phyloP scores from a whole-genome alignment of 2,113 vertebrate genomes.

The Rhinichthys klamathensis region DNA sequence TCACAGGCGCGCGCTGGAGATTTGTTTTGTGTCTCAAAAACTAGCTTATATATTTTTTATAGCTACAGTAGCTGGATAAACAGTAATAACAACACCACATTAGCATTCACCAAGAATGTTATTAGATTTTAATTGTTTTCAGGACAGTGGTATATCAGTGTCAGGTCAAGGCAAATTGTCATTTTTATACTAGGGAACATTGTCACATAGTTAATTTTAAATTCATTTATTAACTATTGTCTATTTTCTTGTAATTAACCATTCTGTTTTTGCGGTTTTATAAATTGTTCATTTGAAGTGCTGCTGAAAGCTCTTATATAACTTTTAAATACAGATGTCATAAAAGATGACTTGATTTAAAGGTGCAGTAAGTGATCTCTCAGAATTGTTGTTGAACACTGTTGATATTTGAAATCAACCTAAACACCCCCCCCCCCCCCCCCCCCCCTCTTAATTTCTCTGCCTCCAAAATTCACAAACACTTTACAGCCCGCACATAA shows the following conservation, averaged over 20 bases:
- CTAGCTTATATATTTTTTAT: not conserved
- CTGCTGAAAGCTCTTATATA: not conserved
- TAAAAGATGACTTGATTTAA: not conserved
- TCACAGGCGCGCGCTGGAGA: constrained; percentile 1
- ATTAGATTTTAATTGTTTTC: not conserved
- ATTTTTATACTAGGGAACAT: not conserved
- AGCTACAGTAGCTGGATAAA: no score
- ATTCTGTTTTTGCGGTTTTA: not conserved
- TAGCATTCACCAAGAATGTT: not conserved
- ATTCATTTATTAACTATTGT: not conserved
- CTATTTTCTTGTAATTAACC: not conserved
- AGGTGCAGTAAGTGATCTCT: no score
- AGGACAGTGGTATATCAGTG: not conserved
- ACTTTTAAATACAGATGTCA: not conserved
- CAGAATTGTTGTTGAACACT: no score
- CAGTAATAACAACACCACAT: not conserved
- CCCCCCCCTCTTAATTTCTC: no score
- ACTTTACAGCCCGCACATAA: no score
- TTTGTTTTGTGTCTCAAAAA: not conserved
- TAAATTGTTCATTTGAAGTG: not conserved
- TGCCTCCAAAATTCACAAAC: no score
- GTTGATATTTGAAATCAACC: no score
- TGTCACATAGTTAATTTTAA: not conserved
- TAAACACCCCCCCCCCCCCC: no score
- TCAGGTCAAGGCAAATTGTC: not conserved